Conservation (phyloP, 1,140 invertebrate species). For the Drosophila lacteicornis region DNA sequence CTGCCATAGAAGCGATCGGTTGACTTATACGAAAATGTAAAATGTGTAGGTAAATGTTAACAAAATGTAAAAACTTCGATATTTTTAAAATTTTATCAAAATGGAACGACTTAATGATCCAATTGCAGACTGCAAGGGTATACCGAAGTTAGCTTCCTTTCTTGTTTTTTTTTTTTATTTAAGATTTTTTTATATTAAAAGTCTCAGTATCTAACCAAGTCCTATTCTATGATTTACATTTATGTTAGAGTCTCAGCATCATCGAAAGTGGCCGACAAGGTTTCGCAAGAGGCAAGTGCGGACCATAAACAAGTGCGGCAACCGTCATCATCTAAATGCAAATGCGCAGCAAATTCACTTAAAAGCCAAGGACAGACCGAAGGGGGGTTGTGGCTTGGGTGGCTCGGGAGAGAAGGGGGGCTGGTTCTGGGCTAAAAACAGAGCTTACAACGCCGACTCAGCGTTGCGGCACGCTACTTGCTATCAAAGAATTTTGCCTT, state of each 20-base stretch:
- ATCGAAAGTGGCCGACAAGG: slow-evolving; percentile 22
- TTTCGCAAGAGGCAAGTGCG: slow-evolving; percentile 44
- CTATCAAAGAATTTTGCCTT: slow-evolving; percentile 82
- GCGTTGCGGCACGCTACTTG: slow-evolving; percentile 75
- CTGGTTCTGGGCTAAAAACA: slow-evolving; percentile 28
- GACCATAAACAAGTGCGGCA: slow-evolving; percentile 70
- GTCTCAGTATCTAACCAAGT: no score
- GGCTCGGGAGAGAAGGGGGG: background rate
- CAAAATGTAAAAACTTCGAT: no score
- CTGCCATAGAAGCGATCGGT: no score
- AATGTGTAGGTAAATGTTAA: no score
- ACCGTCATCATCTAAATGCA: slow-evolving; percentile 75
- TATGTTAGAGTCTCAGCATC: slow-evolving; percentile 4
- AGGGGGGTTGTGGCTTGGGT: background rate
- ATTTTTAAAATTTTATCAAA: no score
- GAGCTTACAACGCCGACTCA: slow-evolving; percentile 33
- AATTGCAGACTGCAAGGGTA: no score
- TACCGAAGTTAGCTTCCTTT: no score
- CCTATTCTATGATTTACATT: background rate
- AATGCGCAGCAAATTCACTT: slow-evolving; percentile 73
- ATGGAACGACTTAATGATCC: no score
- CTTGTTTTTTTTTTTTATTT: no score
- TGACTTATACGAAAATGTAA: no score
- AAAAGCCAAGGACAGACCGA: slow-evolving; percentile 45
- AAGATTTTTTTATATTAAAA: background rate